Conservation (phyloP, 2,113 vertebrate genomes). For the Cinclus mexicanus region DNA sequence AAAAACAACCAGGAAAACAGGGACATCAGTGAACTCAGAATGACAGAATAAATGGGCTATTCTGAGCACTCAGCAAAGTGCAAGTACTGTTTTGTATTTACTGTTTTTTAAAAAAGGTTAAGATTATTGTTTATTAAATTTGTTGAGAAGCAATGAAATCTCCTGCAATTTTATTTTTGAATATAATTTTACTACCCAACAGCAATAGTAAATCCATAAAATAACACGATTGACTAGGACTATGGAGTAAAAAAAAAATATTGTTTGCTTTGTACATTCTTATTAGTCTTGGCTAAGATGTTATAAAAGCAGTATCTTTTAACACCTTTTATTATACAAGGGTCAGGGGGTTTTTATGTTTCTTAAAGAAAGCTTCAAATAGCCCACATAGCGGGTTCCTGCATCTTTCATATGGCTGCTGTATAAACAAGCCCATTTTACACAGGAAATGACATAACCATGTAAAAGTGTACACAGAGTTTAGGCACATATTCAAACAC, state of each 20-base stretch:
- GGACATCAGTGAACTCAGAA: background rate
- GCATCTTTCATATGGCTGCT: constrained; percentile 73
- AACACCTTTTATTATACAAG: constrained; percentile 76
- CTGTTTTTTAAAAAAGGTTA: background rate
- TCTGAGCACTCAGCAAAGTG: background rate
- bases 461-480: constrained; percentile 75
- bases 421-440: constrained; percentile 78
- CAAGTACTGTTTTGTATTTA: background rate
- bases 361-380: constrained; percentile 72
- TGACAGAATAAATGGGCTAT: background rate
- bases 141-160: constrained; percentile 14
- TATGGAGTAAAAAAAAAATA: constrained; percentile 27
- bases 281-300: constrained; percentile 68
- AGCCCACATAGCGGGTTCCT: constrained; percentile 70
- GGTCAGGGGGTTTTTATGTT: constrained; percentile 71
- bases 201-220: constrained; percentile 46
- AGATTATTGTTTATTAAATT: constrained; percentile 18
- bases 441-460: constrained; percentile 87
- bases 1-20: background rate
- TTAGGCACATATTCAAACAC: constrained; percentile 76
- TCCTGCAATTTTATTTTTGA: constrained; percentile 34
- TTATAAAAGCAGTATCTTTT: constrained; percentile 73
- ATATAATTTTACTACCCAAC: constrained; percentile 44
- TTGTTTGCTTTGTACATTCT: constrained; percentile 62
- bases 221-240: constrained; percentile 13